These are phyloP conservation scores for Nothoprocta pentlandii DNA, from an alignment of 2,113 vertebrate genomes.

Conservation along the genomic window DNA sequence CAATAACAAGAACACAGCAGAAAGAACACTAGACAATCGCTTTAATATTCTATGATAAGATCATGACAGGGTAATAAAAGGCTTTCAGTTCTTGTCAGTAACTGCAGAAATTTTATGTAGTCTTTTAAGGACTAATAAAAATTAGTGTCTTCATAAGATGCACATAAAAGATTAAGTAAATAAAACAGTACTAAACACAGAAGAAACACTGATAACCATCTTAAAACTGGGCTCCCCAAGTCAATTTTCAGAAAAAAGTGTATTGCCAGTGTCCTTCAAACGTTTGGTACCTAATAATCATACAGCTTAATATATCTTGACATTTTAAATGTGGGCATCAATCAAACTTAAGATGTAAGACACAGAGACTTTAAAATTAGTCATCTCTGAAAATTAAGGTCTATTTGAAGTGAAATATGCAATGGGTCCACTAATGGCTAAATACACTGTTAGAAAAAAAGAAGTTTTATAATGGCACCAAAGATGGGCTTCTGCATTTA, in stretches of 20 bases:
- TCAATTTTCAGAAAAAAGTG: not conserved
- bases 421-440: not conserved
- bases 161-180: not conserved
- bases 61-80: not conserved
- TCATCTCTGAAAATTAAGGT: not conserved
- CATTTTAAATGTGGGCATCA: not conserved
- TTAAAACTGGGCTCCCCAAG: not conserved
- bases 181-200: not conserved
- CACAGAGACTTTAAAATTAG: not conserved
- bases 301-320: not conserved
- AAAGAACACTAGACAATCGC: not conserved
- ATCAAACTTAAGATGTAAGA: not conserved
- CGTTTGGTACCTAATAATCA: not conserved
- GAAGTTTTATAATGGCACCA: not conserved
- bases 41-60: not conserved
- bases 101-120: not conserved
- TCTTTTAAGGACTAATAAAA: not conserved
- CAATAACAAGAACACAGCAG: not conserved
- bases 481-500: not conserved
- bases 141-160: rapidly evolving
- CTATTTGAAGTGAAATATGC: not conserved
- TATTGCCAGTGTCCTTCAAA: not conserved
- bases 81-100: not conserved
- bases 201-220: not conserved
- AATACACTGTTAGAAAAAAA: not conserved